Conservation (phyloP, 1,140 invertebrate species). For the Tenebrio molitor region DNA sequence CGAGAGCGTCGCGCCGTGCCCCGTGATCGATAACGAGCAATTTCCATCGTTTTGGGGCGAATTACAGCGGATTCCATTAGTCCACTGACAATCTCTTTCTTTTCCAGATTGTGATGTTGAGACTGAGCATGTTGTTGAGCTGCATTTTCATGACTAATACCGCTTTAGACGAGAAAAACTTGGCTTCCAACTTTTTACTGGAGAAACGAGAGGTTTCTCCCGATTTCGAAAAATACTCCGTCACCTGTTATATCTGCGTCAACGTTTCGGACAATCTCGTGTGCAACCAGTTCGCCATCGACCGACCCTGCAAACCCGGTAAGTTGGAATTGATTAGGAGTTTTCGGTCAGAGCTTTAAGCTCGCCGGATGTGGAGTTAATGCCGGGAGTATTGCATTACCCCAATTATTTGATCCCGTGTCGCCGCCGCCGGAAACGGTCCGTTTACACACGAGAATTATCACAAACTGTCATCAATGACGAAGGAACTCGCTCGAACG, state of each 20-base stretch:
- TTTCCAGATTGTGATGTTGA: slow-evolving; percentile 66
- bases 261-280: slow-evolving; percentile 78
- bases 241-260: slow-evolving; percentile 78
- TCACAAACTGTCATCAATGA: no score
- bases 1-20: slow-evolving; percentile 13
- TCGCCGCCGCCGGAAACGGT: neutral
- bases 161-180: slow-evolving; percentile 59
- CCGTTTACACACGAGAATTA: no score
- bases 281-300: slow-evolving; percentile 77
- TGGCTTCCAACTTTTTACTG: slow-evolving; percentile 42
- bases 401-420: neutral
- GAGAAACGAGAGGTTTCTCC: slow-evolving; percentile 49
- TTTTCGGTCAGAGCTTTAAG: neutral
- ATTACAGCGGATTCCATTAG: slow-evolving; percentile 8
- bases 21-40: slow-evolving; percentile 26
- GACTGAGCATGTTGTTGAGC: slow-evolving; percentile 65
- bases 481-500: no score
- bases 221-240: slow-evolving; percentile 64
- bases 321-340: slow-evolving; percentile 37
- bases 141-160: slow-evolving; percentile 66
- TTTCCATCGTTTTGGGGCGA: slow-evolving; percentile 29
- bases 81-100: slow-evolving; percentile 42
- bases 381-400: neutral
- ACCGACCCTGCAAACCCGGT: slow-evolving; percentile 74
- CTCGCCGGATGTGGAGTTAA: neutral